A percentile compares a stretch with the other conserved stretches of the same genome.
Evolutionary conservation across 2,113 vertebrate genomes (phyloP).

Genomic region (Setophaga petechia): DNA sequence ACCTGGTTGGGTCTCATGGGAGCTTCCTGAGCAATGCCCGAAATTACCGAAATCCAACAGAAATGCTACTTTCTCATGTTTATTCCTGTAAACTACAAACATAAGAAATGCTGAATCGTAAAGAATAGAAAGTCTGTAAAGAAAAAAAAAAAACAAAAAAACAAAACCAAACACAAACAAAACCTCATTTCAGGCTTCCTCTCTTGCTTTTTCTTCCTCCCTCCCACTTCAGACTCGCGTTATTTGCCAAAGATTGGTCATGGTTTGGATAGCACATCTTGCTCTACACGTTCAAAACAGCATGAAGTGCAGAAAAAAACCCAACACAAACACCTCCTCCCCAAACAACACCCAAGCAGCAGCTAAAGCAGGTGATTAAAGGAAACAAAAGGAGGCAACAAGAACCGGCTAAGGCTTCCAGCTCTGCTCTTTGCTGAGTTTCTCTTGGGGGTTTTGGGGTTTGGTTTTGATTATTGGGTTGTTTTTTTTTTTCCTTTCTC

Average conservation of each 20-base stretch:
- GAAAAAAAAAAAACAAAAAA: neutral
- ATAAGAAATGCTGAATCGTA: constrained; percentile 36
- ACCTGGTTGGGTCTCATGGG: neutral
- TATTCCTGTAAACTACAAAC: constrained; percentile 57
- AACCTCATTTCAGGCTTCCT: constrained; percentile 16
- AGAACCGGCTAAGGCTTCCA: neutral
- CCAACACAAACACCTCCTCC: constrained; percentile 47
- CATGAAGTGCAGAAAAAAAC: constrained; percentile 24
- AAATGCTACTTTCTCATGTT: constrained; percentile 44
- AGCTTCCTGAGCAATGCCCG: neutral
- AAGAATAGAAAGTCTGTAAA: neutral
- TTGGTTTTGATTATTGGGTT: neutral
- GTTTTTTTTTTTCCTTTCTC: neutral
- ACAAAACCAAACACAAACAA: neutral
- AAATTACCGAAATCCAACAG: constrained; percentile 22
- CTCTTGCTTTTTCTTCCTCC: neutral
- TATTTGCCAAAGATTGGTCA: constrained; percentile 25
- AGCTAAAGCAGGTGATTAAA: constrained; percentile 35
- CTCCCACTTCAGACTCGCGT: neutral
- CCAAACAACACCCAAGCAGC: constrained; percentile 39
- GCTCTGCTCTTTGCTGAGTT: constrained; percentile 9
- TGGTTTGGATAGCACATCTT: constrained; percentile 46
- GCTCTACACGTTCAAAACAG: constrained; percentile 26
- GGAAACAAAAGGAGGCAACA: constrained; percentile 33
- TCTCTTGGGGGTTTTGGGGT: neutral